Percentiles rank a stretch among this genome's conserved stretches.
Evolutionary conservation across 2,113 vertebrate genomes (phyloP).

Genomic region (Syrrhaptes paradoxus): DNA sequence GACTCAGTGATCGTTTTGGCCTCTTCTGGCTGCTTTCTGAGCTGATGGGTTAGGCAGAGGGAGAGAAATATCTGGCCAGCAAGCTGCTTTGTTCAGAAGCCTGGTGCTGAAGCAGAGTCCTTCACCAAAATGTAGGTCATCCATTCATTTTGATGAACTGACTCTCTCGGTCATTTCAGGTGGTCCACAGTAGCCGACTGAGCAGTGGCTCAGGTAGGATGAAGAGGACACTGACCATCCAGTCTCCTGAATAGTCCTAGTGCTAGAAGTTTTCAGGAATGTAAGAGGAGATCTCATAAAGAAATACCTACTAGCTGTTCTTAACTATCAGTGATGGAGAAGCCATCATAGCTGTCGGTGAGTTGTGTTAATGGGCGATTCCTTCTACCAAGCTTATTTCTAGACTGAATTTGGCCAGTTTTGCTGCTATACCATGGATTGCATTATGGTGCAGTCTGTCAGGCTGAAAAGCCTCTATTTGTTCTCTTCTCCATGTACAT

Average conservation of each 20-base stretch:
- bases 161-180: background rate
- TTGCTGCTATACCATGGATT: background rate
- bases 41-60: background rate
- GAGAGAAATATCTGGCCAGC: conserved; percentile 2
- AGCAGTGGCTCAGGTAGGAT: background rate
- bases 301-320: background rate
- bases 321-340: background rate
- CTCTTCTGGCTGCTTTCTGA: conserved; percentile 26
- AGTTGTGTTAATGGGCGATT: background rate
- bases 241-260: background rate
- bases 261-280: background rate
- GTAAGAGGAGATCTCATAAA: background rate
- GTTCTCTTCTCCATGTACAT: background rate
- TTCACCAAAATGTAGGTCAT: background rate
- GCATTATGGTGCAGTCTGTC: background rate
- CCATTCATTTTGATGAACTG: background rate
- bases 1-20: background rate
- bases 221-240: background rate
- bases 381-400: background rate
- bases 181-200: background rate
- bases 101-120: background rate
- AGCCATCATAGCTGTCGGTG: background rate
- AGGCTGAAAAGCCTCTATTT: background rate
- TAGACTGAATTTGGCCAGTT: background rate
- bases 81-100: background rate